Conservation (phyloP, 1,140 invertebrate species). For the Apolygus lucorum region DNA sequence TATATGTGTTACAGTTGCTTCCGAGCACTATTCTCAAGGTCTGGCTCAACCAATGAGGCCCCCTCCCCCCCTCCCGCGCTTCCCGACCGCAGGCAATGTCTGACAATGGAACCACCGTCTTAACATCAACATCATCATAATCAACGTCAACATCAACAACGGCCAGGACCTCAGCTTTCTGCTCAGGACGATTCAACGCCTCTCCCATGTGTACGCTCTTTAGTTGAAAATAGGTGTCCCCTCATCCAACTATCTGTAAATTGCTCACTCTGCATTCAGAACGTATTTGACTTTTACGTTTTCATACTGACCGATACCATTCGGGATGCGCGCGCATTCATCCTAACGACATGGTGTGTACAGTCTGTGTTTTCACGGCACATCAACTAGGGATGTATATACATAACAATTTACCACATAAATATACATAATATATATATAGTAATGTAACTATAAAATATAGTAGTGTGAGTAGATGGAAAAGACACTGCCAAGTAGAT, state of each 20-base stretch:
- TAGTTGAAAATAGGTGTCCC: conserved; percentile 17
- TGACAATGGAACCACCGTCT: conserved; percentile 54
- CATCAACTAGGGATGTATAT: conserved; percentile 2
- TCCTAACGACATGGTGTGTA: neutral
- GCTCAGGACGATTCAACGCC: neutral
- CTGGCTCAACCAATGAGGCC: conserved; percentile 46
- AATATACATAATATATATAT: neutral
- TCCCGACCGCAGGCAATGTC: conserved; percentile 52
- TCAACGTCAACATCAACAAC: conserved; percentile 11
- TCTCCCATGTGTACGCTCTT: conserved; percentile 29
- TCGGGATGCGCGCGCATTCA: neutral
- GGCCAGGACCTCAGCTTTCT: neutral
- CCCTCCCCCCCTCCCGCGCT: conserved; percentile 57
- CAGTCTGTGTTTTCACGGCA: neutral
- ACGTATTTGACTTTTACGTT: conserved; percentile 11
- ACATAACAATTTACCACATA: neutral
- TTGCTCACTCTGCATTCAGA: conserved; percentile 32
- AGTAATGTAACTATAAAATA: neutral
- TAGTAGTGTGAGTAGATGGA: conserved; percentile 22
- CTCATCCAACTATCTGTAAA: conserved; percentile 31
- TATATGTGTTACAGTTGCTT: conserved; percentile 47
- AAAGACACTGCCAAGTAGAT: conserved; percentile 25
- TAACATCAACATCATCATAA: conserved; percentile 2
- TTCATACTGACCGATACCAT: conserved; percentile 1
- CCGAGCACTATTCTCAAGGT: conserved; percentile 52